These are phyloP conservation scores for Notospermus geniculatus DNA, from an alignment of 1,140 invertebrate species.

Conservation along the genomic window DNA sequence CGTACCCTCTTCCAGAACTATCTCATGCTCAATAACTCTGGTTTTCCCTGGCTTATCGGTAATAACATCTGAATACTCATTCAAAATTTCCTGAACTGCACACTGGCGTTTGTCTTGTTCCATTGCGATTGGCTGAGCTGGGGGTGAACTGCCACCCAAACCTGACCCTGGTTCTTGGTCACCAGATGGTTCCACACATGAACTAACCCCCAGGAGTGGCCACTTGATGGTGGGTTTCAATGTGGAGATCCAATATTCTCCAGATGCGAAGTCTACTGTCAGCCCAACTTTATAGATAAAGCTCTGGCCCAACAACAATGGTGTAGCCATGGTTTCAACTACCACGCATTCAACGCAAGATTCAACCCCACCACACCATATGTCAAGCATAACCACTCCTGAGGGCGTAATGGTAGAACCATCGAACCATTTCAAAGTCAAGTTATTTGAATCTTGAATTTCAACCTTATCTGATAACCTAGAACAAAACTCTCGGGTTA, in stretches of 20 bases:
- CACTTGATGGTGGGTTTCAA: neutral
- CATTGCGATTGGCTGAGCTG: too few relatives aligned
- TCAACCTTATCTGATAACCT: neutral
- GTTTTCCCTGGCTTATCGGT: too few relatives aligned
- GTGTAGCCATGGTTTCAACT: neutral
- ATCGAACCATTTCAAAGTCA: neutral
- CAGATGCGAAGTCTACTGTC: neutral
- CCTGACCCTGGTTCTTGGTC: too few relatives aligned
- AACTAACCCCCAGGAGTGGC: neutral
- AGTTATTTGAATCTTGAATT: neutral
- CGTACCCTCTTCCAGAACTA: too few relatives aligned
- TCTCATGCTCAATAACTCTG: too few relatives aligned
- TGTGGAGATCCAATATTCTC: neutral
- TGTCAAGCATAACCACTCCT: conserved; percentile 1
- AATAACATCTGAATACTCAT: too few relatives aligned
- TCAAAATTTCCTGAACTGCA: too few relatives aligned
- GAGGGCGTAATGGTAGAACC: neutral
- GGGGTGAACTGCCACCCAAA: too few relatives aligned
- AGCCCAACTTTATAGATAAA: conserved; percentile 8
- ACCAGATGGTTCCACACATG: too few relatives aligned
- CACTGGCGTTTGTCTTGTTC: too few relatives aligned
- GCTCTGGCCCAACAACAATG: neutral
- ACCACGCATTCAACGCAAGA: neutral
- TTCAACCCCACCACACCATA: neutral
- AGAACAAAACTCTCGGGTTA: conserved; percentile 4